A percentile compares a stretch with the other conserved stretches of the same genome.
These are phyloP conservation scores for Catharus bicknelli DNA, from an alignment of 2,113 vertebrate genomes.

Conservation along the genomic window DNA sequence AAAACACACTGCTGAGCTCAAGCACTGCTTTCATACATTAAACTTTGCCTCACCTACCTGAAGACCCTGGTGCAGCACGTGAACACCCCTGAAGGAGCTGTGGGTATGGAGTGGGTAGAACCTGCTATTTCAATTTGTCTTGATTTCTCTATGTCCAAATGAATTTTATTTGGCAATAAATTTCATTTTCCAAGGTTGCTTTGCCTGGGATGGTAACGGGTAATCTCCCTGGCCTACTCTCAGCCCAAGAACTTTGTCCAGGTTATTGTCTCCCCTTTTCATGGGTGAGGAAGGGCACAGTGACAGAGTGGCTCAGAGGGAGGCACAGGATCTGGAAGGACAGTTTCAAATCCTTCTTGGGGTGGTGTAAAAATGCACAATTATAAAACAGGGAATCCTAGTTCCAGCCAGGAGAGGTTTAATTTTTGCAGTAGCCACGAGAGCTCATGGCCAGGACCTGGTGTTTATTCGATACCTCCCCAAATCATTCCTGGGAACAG, in stretches of 20 bases:
- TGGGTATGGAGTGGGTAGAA: accelerated
- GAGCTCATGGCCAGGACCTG: neutral
- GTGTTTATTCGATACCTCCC: neutral
- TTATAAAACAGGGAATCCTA: neutral
- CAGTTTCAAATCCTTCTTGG: neutral
- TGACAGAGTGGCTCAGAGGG: neutral
- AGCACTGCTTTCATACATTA: no score
- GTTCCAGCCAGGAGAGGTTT: neutral
- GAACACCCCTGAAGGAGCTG: neutral
- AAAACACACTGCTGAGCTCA: no score
- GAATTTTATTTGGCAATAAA: neutral
- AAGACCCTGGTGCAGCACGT: neutral
- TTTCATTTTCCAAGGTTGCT: neutral
- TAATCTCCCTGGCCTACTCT: neutral
- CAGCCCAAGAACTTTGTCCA: neutral
- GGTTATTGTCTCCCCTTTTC: neutral
- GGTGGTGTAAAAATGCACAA: neutral
- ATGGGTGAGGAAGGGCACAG: accelerated
- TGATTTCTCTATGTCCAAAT: neutral
- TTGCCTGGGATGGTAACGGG: neutral
- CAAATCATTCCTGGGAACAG: neutral
- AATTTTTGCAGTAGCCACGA: neutral
- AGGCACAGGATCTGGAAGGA: neutral
- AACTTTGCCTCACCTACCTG: neutral
- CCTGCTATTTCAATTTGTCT: neutral